Percentiles rank a stretch among this genome's conserved stretches.
phyloP scores from a whole-genome alignment of 2,888 invertebrate genomes.

The Hyppa rectilinea region DNA sequence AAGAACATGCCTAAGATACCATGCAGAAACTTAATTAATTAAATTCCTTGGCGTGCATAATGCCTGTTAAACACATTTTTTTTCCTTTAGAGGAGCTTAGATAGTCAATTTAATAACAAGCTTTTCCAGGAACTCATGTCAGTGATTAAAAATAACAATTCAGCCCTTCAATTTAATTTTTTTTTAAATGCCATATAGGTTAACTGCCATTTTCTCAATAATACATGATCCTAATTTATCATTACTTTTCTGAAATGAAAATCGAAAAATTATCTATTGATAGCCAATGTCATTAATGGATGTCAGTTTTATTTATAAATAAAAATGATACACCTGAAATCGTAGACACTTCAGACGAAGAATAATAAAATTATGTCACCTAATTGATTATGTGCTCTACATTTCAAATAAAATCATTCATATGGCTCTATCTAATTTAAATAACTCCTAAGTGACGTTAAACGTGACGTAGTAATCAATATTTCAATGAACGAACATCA shows the following conservation, averaged over 20 bases:
- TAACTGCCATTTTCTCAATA: too few species aligned
- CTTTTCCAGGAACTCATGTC: slow-evolving; percentile 14
- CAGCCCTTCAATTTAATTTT: too few species aligned
- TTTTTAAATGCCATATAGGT: too few species aligned
- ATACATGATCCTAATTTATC: neutral
- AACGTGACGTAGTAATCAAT: neutral
- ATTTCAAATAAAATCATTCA: slow-evolving; percentile 1
- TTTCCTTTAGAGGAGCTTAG: slow-evolving; percentile 20
- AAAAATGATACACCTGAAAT: neutral
- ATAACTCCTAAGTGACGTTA: slow-evolving; percentile 10
- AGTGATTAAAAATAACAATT: too few species aligned
- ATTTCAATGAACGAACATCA: slow-evolving; percentile 45
- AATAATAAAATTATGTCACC: neutral
- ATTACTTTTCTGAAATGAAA: neutral
- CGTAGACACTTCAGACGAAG: neutral
- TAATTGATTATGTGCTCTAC: neutral
- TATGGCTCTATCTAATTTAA: neutral
- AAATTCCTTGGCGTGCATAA: slow-evolving; percentile 27
- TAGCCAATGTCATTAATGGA: too few species aligned
- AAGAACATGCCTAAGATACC: slow-evolving; percentile 26
- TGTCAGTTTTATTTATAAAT: too few species aligned
- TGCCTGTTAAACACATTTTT: slow-evolving; percentile 27
- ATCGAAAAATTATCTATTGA: neutral
- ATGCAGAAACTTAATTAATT: slow-evolving; percentile 37
- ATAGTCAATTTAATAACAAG: slow-evolving; percentile 8